phyloP scores from a whole-genome alignment of 2,888 invertebrate genomes.

The Mimumesa dahlbomi region DNA sequence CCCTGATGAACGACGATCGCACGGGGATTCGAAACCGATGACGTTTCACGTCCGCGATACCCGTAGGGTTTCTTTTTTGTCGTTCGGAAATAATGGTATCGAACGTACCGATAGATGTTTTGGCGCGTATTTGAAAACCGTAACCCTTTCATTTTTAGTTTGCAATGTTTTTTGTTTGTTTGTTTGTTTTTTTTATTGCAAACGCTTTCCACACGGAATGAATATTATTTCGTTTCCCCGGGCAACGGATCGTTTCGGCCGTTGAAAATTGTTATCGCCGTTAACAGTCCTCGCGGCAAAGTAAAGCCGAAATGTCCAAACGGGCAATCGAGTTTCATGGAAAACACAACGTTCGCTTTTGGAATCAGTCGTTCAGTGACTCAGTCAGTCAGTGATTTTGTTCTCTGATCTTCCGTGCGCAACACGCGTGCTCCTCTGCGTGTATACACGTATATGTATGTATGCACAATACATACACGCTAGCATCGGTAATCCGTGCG shows the following conservation, averaged over 20 bases:
- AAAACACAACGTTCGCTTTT: conserved; percentile 14
- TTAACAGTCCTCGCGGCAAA: background rate
- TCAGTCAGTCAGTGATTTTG: conserved; percentile 49
- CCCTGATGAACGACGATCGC: background rate
- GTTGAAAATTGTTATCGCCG: conserved; percentile 6
- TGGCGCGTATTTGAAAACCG: no score
- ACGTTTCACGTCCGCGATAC: no score
- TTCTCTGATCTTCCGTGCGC: conserved; percentile 46
- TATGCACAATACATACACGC: conserved; percentile 12
- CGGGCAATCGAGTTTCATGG: conserved; percentile 15
- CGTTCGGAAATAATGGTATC: no score
- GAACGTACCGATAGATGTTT: no score
- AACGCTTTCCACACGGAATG: background rate
- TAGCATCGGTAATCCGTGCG: conserved; percentile 76
- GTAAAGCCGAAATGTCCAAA: conserved; percentile 5
- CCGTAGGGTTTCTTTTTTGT: no score
- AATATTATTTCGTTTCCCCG: no score
- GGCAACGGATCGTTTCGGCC: background rate
- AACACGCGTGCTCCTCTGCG: conserved; percentile 2
- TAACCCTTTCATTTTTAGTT: no score
- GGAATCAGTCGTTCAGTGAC: conserved; percentile 33
- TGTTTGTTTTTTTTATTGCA: no score
- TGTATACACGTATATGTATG: background rate
- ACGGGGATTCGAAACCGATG: no score
- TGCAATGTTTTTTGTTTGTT: no score